phyloP scores from a whole-genome alignment of 2,888 invertebrate genomes.

The Hemithea aestivaria region DNA sequence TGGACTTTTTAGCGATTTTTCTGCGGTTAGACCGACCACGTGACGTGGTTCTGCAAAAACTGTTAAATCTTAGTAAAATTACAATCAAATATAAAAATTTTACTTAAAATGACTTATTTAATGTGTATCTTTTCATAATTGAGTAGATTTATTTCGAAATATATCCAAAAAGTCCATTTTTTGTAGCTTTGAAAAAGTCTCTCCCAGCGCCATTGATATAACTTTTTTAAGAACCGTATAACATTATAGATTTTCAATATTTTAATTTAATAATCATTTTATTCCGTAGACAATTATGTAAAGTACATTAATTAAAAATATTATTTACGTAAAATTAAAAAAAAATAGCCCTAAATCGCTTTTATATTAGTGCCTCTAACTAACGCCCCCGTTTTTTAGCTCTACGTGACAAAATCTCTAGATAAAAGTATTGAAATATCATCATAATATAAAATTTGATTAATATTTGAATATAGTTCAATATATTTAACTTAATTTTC shows the following conservation, averaged over 20 bases:
- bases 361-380: too few relatives aligned
- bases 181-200: constrained; percentile 2
- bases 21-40: constrained; percentile 8
- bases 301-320: too few relatives aligned
- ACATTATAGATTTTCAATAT: not conserved
- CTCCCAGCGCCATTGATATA: not conserved
- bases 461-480: too few relatives aligned
- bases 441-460: too few relatives aligned
- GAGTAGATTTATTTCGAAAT: not conserved
- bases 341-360: too few relatives aligned
- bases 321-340: too few relatives aligned
- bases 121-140: not conserved
- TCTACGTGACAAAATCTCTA: too few relatives aligned
- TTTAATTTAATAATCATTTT: not conserved
- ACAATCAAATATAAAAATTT: not conserved
- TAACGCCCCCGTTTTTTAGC: too few relatives aligned
- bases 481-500: too few relatives aligned
- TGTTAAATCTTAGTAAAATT: not conserved
- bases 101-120: constrained; percentile 1
- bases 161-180: not conserved
- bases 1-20: constrained; percentile 12
- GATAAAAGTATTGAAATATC: too few relatives aligned
- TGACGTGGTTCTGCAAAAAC: constrained; percentile 12
- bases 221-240: not conserved
- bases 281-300: too few relatives aligned